Conservation (phyloP, 2,113 vertebrate species). For the Nerophis ophidion region DNA sequence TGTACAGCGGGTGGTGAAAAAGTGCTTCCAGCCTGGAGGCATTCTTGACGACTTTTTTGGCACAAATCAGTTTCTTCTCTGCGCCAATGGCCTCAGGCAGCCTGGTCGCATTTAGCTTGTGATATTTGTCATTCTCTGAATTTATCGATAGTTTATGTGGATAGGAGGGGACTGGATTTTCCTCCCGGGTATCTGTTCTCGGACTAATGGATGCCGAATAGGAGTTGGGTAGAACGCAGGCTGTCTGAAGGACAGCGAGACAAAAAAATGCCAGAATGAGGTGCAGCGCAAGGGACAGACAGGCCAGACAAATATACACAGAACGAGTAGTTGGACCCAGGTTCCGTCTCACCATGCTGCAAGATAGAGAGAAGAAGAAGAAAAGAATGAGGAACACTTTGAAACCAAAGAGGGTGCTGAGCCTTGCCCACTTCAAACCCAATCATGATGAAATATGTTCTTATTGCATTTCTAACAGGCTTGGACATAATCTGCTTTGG, state of each 20-base stretch:
- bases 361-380: slow-evolving; percentile 21
- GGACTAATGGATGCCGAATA: slow-evolving; percentile 22
- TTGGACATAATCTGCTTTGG: not conserved
- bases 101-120: slow-evolving; percentile 3
- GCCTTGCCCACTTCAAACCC: slow-evolving; percentile 7
- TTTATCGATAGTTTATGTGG: slow-evolving; percentile 8
- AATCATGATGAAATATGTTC: slow-evolving; percentile 13
- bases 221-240: slow-evolving; percentile 50
- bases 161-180: slow-evolving; percentile 22
- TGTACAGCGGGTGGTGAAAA: slow-evolving; percentile 77
- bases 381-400: slow-evolving; percentile 7
- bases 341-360: slow-evolving; percentile 46
- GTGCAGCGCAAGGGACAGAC: slow-evolving; percentile 69
- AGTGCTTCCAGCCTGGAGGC: slow-evolving; percentile 64
- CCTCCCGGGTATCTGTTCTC: slow-evolving; percentile 15
- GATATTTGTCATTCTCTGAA: slow-evolving; percentile 3
- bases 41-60: slow-evolving; percentile 18
- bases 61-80: slow-evolving; percentile 15
- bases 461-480: not conserved
- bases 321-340: slow-evolving; percentile 64
- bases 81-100: not conserved
- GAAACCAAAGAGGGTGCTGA: slow-evolving; percentile 1
- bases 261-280: slow-evolving; percentile 68
- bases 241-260: slow-evolving; percentile 35
- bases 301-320: slow-evolving; percentile 66